These are phyloP conservation scores for Trichosurus vulpecula DNA, from an alignment of 2,797 vertebrate genomes.

Conservation along the genomic window DNA sequence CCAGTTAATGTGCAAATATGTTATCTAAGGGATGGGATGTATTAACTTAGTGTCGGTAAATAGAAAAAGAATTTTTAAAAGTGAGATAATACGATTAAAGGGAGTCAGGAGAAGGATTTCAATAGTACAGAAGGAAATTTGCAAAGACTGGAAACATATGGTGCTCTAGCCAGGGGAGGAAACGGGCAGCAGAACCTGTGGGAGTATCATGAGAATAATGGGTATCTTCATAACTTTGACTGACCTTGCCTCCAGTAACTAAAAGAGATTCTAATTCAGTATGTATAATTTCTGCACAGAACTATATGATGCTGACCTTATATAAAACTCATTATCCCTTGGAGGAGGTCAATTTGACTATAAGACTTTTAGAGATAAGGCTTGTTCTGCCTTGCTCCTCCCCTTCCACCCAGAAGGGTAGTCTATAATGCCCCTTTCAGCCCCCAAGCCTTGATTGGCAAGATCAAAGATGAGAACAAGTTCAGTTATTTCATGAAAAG, in stretches of 20 bases:
- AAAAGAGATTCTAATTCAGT: not conserved
- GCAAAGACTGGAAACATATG: not conserved
- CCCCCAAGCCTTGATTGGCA: not conserved
- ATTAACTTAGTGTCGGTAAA: not conserved
- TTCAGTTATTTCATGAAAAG: slow-evolving; percentile 2
- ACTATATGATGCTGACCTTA: not conserved
- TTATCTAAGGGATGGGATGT: not conserved
- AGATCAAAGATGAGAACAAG: slow-evolving; percentile 6
- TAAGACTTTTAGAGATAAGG: not conserved
- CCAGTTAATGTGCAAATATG: not conserved
- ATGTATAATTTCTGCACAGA: not conserved
- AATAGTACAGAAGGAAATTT: not conserved
- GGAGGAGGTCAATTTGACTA: not conserved
- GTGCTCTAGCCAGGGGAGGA: not conserved
- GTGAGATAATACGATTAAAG: not conserved
- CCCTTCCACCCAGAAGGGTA: not conserved
- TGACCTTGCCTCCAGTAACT: not conserved
- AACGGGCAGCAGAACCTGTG: not conserved
- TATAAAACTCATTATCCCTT: not conserved
- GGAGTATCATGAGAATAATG: not conserved
- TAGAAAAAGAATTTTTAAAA: not conserved
- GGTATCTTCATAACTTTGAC: not conserved
- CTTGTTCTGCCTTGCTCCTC: not conserved
- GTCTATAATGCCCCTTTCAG: not conserved
- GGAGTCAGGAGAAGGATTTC: not conserved